A percentile compares a stretch with the other conserved stretches of the same genome.
These are phyloP conservation scores for Diarsia dahlii DNA, from an alignment of 2,888 invertebrate species.

Conservation along the genomic window DNA sequence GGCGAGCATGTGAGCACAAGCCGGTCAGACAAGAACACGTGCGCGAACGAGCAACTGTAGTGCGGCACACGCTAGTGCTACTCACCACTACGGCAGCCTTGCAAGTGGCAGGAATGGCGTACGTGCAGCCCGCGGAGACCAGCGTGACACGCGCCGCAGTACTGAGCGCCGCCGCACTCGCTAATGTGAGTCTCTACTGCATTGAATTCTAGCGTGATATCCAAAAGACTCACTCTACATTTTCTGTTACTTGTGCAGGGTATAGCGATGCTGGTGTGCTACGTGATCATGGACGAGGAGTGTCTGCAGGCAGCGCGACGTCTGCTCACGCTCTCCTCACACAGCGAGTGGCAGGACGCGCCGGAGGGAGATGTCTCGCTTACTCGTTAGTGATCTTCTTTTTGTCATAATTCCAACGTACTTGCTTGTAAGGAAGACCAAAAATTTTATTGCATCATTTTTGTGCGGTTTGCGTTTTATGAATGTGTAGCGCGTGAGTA, in stretches of 20 bases:
- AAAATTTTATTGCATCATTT: background rate
- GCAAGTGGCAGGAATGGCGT: slow-evolving; percentile 84
- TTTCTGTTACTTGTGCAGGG: slow-evolving; percentile 81
- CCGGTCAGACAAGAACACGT: slow-evolving; percentile 67
- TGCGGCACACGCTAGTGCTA: slow-evolving; percentile 82
- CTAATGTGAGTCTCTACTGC: slow-evolving; percentile 70
- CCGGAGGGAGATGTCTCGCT: slow-evolving; percentile 91
- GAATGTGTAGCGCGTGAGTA: background rate
- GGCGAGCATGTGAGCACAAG: slow-evolving; percentile 10
- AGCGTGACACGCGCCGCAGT: slow-evolving; percentile 76
- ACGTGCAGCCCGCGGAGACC: slow-evolving; percentile 84
- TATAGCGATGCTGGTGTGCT: slow-evolving; percentile 90
- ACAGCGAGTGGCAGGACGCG: slow-evolving; percentile 87
- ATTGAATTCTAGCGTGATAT: background rate
- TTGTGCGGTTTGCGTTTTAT: background rate
- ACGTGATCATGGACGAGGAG: slow-evolving; percentile 91
- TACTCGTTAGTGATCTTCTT: slow-evolving; percentile 88
- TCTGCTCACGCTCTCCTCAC: slow-evolving; percentile 79
- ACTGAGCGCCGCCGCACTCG: slow-evolving; percentile 80
- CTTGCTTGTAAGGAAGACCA: background rate
- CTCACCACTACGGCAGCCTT: slow-evolving; percentile 80
- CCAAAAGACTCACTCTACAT: background rate
- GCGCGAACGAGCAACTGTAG: slow-evolving; percentile 77
- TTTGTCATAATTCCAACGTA: too few relatives aligned
- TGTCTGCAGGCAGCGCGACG: slow-evolving; percentile 84